Evolutionary conservation across 2,888 invertebrate genomes (phyloP).

Genomic region (Ophion ellenae): DNA sequence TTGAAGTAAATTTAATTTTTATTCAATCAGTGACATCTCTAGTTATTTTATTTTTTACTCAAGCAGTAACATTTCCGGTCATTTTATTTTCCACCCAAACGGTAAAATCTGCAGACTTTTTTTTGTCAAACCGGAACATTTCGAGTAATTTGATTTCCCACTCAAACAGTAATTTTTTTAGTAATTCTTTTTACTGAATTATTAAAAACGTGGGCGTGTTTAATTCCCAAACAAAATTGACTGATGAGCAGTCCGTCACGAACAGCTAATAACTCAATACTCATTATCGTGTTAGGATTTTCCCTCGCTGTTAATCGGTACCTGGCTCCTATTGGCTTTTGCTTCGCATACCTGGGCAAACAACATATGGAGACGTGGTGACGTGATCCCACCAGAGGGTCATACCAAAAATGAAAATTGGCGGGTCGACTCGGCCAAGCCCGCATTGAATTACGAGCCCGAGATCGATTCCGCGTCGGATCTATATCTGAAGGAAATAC

Average conservation of each 20-base stretch:
- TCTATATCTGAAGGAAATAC: conserved; percentile 51
- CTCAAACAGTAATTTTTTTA: not conserved
- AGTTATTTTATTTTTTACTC: too few relatives aligned
- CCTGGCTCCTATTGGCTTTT: conserved; percentile 7
- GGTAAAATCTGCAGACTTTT: too few relatives aligned
- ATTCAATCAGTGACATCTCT: too few relatives aligned
- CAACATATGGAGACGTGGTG: not conserved
- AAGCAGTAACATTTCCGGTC: too few relatives aligned
- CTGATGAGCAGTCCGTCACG: not conserved
- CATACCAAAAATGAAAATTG: not conserved
- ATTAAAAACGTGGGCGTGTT: not conserved
- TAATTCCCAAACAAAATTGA: too few relatives aligned
- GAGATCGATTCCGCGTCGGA: conserved; percentile 35
- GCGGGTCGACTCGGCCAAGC: conserved; percentile 31
- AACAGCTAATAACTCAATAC: not conserved
- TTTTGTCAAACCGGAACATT: too few relatives aligned
- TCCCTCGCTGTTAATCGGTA: not conserved
- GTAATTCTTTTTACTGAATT: not conserved
- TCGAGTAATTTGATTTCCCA: too few relatives aligned
- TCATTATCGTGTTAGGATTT: not conserved
- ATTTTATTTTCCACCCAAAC: too few relatives aligned
- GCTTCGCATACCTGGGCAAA: not conserved
- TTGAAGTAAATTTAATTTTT: too few relatives aligned
- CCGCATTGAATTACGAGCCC: conserved; percentile 25
- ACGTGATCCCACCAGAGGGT: not conserved